Evolutionary conservation across 2,113 vertebrate species (phyloP).

Genomic region (Kobus ellipsiprymnus): DNA sequence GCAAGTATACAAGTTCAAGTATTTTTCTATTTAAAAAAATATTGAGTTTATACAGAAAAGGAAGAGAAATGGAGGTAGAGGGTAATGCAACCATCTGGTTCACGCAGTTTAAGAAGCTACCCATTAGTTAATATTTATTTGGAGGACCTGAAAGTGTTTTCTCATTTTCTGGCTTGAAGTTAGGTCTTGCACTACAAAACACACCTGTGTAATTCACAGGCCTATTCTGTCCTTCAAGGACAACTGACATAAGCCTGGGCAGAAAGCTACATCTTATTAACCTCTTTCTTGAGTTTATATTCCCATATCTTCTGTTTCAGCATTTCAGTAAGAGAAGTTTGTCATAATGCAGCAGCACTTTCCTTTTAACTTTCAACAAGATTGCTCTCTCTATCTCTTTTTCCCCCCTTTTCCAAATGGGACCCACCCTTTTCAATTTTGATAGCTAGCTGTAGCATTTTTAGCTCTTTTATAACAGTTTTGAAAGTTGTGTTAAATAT

Average conservation of each 20-base stretch:
- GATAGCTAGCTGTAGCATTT: slow-evolving; percentile 5
- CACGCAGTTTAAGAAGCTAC: slow-evolving; percentile 51
- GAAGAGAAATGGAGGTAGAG: slow-evolving; percentile 16
- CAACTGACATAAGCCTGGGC: slow-evolving; percentile 9
- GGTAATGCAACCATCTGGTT: neutral
- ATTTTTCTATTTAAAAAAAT: slow-evolving; percentile 19
- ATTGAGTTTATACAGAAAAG: slow-evolving; percentile 43
- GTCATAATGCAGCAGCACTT: slow-evolving; percentile 70
- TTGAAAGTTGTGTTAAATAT: neutral
- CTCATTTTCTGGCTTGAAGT: neutral
- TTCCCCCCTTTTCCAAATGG: neutral
- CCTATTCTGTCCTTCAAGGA: slow-evolving; percentile 11
- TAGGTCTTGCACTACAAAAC: neutral
- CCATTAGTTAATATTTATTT: neutral
- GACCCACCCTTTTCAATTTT: slow-evolving; percentile 47
- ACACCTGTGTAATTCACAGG: slow-evolving; percentile 20
- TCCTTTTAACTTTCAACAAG: slow-evolving; percentile 44
- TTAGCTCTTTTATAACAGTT: slow-evolving; percentile 22
- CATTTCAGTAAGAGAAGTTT: slow-evolving; percentile 57
- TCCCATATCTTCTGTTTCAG: slow-evolving; percentile 42
- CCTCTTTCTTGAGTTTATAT: slow-evolving; percentile 52
- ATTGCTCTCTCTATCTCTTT: neutral
- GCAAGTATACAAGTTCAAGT: neutral
- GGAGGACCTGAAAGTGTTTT: neutral
- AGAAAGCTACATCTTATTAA: slow-evolving; percentile 22